Evolutionary conservation across 2,797 vertebrate species (phyloP).

Genomic region (Tiaroga cobitis): DNA sequence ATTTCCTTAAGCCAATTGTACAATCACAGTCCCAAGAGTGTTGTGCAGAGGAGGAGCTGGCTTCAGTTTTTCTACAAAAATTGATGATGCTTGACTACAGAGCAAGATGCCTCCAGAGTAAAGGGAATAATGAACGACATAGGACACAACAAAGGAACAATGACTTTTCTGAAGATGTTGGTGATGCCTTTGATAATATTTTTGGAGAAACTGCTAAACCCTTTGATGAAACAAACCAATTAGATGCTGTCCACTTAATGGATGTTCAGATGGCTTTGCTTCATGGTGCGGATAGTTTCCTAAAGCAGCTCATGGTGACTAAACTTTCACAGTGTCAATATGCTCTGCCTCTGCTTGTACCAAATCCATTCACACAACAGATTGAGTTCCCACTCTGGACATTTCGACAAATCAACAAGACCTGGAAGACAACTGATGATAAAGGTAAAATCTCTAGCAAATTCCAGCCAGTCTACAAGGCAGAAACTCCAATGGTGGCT

Average conservation of each 20-base stretch:
- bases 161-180: not conserved
- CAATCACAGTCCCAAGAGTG: not conserved
- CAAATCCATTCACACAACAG: not conserved
- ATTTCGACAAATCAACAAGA: constrained; percentile 67
- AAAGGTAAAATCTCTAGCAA: constrained; percentile 18
- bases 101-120: constrained; percentile 8
- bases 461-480: not conserved
- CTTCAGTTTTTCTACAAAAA: constrained; percentile 39
- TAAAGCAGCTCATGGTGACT: constrained; percentile 64
- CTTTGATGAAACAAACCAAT: not conserved
- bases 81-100: constrained; percentile 30
- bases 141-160: constrained; percentile 46
- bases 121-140: not conserved
- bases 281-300: constrained; percentile 69
- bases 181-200: not conserved
- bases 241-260: constrained; percentile 4
- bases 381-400: constrained; percentile 73
- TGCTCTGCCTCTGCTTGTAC: constrained; percentile 70
- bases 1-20: constrained; percentile 24
- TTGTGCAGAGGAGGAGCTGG: constrained; percentile 20
- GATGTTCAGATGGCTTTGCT: constrained; percentile 52
- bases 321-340: constrained; percentile 70
- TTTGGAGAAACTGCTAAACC: not conserved
- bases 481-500: constrained; percentile 20
- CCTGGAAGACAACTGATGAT: constrained; percentile 64